phyloP scores from a whole-genome alignment of 2,113 vertebrate species.

The Clarias magur region DNA sequence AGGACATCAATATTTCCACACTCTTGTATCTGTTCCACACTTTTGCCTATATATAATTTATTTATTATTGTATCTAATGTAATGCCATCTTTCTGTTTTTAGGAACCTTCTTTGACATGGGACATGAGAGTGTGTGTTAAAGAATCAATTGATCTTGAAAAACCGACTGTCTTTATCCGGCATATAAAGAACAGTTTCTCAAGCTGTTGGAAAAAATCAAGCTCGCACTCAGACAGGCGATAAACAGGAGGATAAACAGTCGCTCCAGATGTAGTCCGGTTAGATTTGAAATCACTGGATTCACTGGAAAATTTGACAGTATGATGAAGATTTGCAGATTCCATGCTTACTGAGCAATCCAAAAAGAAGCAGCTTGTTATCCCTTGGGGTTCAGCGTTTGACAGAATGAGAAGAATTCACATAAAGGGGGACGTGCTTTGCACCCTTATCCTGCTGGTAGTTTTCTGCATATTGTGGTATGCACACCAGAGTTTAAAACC shows the following conservation, averaged over 20 bases:
- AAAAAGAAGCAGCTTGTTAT: neutral
- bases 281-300: neutral
- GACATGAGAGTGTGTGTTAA: neutral
- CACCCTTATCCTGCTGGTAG: slow-evolving; percentile 78
- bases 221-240: neutral
- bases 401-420: slow-evolving; percentile 80
- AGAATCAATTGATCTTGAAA: neutral
- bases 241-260: neutral
- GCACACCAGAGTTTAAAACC: slow-evolving; percentile 69
- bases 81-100: slow-evolving; percentile 18
- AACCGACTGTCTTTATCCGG: neutral
- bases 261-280: neutral
- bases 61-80: neutral
- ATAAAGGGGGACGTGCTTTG: slow-evolving; percentile 84
- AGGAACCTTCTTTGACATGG: neutral
- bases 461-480: slow-evolving; percentile 82
- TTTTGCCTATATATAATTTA: neutral
- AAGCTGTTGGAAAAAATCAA: slow-evolving; percentile 4
- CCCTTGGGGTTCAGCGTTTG: slow-evolving; percentile 9
- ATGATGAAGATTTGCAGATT: neutral
- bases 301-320: slow-evolving; percentile 2
- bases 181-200: neutral
- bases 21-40: neutral
- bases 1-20: neutral
- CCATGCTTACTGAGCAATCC: neutral